phyloP scores from a whole-genome alignment of 2,888 invertebrate genomes.

The Seladonia tumulorum region DNA sequence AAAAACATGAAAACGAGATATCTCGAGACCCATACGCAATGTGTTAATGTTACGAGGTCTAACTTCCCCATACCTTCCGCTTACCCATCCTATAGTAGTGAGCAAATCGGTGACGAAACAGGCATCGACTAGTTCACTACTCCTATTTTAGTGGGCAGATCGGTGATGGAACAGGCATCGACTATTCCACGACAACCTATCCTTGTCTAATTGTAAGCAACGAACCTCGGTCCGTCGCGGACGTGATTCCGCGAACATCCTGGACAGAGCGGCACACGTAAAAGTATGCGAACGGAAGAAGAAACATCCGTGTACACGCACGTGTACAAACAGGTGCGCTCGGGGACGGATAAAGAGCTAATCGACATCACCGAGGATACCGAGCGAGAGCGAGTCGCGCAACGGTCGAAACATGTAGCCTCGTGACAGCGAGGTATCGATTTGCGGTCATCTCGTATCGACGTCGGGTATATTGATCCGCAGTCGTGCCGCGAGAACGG shows the following conservation, averaged over 20 bases:
- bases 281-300: not conserved
- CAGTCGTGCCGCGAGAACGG: not conserved
- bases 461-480: constrained; percentile 30
- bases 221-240: no score
- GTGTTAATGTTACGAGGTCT: no score
- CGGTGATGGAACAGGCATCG: no score
- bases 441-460: constrained; percentile 48
- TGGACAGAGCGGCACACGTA: not conserved
- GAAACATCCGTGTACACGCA: not conserved
- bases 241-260: not conserved
- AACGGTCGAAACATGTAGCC: constrained; percentile 37
- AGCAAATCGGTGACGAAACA: no score
- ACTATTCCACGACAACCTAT: no score
- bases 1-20: no score
- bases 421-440: constrained; percentile 52
- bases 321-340: not conserved
- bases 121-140: no score
- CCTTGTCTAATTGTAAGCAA: no score
- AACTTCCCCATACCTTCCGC: no score
- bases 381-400: constrained; percentile 35
- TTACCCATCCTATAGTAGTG: no score
- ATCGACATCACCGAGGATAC: not conserved
- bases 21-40: no score
- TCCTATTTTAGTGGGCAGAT: no score
- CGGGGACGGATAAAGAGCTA: not conserved